Evolutionary conservation across 2,797 vertebrate species (phyloP).

Genomic region (Syndactyla subalaris): DNA sequence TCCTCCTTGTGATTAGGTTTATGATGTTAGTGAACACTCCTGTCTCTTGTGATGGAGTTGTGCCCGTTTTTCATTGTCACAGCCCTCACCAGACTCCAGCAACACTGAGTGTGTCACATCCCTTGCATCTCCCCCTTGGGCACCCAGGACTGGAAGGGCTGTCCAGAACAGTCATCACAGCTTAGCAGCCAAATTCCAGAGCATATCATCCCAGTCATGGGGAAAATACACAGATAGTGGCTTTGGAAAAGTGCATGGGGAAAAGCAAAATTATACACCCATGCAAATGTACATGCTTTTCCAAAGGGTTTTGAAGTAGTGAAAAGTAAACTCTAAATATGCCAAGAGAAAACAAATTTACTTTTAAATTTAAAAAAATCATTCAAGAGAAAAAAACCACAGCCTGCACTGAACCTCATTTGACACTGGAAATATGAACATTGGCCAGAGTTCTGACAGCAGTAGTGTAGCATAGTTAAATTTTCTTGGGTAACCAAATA

Average conservation of each 20-base stretch:
- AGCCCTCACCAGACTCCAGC: background rate
- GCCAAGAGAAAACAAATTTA: background rate
- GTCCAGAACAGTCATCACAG: background rate
- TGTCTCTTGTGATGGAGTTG: background rate
- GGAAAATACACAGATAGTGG: background rate
- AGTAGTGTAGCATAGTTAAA: background rate
- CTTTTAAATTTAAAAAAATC: background rate
- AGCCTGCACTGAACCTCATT: background rate
- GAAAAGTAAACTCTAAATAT: background rate
- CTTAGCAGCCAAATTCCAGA: background rate
- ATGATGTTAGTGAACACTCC: background rate
- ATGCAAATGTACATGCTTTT: background rate
- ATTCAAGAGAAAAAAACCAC: background rate
- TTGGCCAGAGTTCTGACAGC: background rate
- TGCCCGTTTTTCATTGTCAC: background rate
- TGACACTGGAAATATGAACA: background rate
- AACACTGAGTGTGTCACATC: background rate
- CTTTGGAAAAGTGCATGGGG: rapidly evolving
- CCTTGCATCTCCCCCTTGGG: background rate
- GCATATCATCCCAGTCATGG: background rate
- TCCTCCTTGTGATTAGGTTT: background rate
- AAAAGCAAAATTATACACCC: background rate
- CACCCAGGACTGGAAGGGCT: background rate
- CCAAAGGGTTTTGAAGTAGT: background rate
- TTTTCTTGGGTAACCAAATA: background rate